A percentile compares a stretch with the other conserved stretches of the same genome.
phyloP scores from a whole-genome alignment of 2,888 invertebrate genomes.

The Tromatobia lineatoria region DNA sequence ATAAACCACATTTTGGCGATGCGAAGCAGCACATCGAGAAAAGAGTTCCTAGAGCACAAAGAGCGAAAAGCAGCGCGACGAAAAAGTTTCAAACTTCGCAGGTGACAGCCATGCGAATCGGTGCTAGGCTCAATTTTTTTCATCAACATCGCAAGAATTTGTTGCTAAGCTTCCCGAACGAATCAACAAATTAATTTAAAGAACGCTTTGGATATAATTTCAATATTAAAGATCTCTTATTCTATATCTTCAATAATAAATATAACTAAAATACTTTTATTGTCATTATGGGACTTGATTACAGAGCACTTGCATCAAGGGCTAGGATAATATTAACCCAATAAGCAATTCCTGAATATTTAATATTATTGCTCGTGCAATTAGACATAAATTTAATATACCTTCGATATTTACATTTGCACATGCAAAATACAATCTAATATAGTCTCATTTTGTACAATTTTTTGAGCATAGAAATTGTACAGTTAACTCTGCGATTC shows the following conservation, averaged over 20 bases:
- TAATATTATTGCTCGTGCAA: neutral
- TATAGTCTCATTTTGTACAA: neutral
- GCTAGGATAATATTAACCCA: neutral
- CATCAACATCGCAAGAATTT: slow-evolving; percentile 21
- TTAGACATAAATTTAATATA: neutral
- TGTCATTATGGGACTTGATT: neutral
- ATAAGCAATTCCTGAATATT: neutral
- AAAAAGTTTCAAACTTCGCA: slow-evolving; percentile 87
- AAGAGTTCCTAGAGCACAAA: slow-evolving; percentile 92
- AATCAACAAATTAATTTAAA: neutral
- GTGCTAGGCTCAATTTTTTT: slow-evolving; percentile 54
- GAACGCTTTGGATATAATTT: no score
- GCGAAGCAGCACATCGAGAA: slow-evolving; percentile 91
- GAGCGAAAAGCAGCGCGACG: slow-evolving; percentile 90
- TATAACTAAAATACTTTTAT: slow-evolving; percentile 11
- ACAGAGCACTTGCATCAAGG: neutral
- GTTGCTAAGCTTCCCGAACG: neutral
- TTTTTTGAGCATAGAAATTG: neutral
- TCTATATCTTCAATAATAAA: neutral
- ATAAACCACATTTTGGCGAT: slow-evolving; percentile 95
- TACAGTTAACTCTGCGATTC: neutral
- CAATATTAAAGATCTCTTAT: slow-evolving; percentile 3
- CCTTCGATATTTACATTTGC: slow-evolving; percentile 11
- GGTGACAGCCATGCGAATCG: slow-evolving; percentile 80
- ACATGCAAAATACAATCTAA: neutral